Conservation (phyloP, 1,140 invertebrate species). For the Protaetia brevitarsis region DNA sequence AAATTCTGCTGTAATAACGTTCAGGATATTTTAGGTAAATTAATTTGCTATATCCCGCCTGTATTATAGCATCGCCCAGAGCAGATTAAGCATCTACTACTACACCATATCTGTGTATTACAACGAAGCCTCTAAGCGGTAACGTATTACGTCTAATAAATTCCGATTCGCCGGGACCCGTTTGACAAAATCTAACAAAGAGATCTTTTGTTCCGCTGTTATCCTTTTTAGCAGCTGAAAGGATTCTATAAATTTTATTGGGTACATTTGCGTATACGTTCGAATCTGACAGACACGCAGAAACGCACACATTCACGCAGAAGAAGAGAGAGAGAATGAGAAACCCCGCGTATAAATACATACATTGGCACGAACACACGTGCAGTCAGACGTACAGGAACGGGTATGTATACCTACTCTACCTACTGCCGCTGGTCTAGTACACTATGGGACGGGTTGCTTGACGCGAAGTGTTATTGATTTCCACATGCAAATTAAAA, state of each 20-base stretch:
- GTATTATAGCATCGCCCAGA: too few species aligned
- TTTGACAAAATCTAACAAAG: slow-evolving; percentile 13
- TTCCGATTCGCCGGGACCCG: background rate
- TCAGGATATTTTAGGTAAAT: too few species aligned
- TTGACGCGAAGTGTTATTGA: slow-evolving; percentile 5
- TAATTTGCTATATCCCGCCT: too few species aligned
- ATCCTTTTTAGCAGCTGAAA: slow-evolving; percentile 16
- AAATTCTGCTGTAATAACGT: too few species aligned
- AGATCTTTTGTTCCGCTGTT: slow-evolving; percentile 14
- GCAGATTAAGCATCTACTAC: background rate
- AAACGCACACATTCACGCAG: too few species aligned
- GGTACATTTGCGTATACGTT: background rate
- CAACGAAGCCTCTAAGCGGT: background rate
- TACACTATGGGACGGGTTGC: background rate
- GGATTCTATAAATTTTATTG: slow-evolving; percentile 18
- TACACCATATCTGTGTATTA: background rate
- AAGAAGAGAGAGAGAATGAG: too few species aligned
- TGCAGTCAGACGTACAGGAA: background rate
- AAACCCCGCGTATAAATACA: too few species aligned
- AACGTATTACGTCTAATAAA: slow-evolving; percentile 16
- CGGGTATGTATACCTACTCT: too few species aligned
- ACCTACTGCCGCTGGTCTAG: background rate
- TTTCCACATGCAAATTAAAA: slow-evolving; percentile 17
- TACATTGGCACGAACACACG: background rate
- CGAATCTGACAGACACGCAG: background rate